These are phyloP conservation scores for Meloidogyne hapla DNA, from an alignment of 1,140 invertebrate genomes.

Conservation along the genomic window DNA sequence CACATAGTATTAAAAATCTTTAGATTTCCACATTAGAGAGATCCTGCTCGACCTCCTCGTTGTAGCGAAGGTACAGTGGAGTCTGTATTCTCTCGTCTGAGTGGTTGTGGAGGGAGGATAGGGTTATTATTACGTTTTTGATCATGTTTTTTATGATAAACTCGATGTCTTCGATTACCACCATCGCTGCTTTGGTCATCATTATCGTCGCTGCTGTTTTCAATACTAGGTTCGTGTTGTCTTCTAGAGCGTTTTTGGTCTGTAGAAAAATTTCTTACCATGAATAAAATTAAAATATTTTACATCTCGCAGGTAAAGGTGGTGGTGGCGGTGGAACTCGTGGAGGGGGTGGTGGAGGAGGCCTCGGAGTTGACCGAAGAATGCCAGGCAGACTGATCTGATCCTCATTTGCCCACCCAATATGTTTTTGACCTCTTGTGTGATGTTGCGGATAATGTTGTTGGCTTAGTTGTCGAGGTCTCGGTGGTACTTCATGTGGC, in stretches of 20 bases:
- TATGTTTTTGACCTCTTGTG: background rate
- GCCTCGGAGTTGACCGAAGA: background rate
- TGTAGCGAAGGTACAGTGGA: constrained; percentile 21
- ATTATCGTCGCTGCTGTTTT: constrained; percentile 8
- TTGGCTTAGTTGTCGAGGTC: constrained; percentile 5
- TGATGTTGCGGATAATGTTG: background rate
- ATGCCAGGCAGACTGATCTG: constrained; percentile 9
- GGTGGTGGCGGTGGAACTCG: constrained; percentile 22
- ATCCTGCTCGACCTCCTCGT: constrained; percentile 1
- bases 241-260: background rate
- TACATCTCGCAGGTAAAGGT: constrained; percentile 19
- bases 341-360: constrained; percentile 20
- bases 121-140: background rate
- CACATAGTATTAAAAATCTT: background rate
- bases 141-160: background rate
- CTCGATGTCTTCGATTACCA: constrained; percentile 2
- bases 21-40: background rate
- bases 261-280: background rate
- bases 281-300: background rate
- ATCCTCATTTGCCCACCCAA: background rate
- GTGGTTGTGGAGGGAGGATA: background rate
- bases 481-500: background rate
- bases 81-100: constrained; percentile 20
- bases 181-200: background rate
- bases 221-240: background rate